Conservation (phyloP, 2,113 vertebrate species). For the Nerophis ophidion region DNA sequence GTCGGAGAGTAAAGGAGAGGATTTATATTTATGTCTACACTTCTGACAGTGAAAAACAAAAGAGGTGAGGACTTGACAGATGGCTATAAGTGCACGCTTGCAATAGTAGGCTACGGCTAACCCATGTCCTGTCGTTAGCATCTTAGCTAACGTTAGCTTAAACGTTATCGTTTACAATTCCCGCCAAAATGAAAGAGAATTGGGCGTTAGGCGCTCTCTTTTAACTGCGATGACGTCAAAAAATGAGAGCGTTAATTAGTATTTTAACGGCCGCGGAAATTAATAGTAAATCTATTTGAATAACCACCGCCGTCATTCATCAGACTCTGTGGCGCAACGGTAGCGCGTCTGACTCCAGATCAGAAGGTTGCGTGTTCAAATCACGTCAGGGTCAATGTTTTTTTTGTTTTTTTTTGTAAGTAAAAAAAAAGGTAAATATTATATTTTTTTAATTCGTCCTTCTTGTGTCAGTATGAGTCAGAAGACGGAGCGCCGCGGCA, state of each 20-base stretch:
- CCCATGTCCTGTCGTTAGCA: no score
- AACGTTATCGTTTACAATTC: no score
- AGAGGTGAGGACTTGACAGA: not conserved
- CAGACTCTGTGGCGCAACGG: not conserved
- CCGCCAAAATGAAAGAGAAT: no score
- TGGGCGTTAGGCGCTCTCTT: not conserved
- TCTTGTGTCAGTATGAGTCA: constrained; percentile 79
- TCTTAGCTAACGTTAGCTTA: not conserved
- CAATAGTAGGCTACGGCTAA: no score
- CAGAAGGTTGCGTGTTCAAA: constrained; percentile 1
- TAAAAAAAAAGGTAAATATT: not conserved
- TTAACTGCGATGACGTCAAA: not conserved
- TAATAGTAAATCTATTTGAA: no score
- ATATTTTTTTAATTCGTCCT: not conserved
- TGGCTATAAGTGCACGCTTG: no score
- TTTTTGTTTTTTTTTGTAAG: not conserved
- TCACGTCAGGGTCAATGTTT: not conserved
- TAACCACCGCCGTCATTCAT: no score
- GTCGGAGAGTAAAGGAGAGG: not conserved
- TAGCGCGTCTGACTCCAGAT: constrained; percentile 1
- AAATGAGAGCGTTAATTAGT: not conserved
- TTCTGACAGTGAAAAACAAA: not conserved
- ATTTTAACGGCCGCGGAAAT: not conserved
- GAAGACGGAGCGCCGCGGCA: constrained; percentile 83
- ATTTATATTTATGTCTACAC: not conserved